These are phyloP conservation scores for Epinotia nisella DNA, from an alignment of 2,888 invertebrate species.

Conservation along the genomic window DNA sequence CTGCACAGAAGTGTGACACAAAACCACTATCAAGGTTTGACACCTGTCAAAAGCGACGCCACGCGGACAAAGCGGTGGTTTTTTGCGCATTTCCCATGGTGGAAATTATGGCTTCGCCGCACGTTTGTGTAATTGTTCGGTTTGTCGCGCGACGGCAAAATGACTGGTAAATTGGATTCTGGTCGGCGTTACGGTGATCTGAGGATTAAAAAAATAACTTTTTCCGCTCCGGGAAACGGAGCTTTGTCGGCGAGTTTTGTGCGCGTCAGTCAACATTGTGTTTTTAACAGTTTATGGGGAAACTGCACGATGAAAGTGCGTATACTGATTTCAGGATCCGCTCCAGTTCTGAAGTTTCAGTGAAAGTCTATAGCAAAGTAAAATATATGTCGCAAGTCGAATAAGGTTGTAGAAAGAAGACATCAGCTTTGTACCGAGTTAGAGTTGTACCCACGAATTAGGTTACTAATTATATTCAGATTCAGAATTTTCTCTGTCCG, in stretches of 20 bases:
- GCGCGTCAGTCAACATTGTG: slow-evolving; percentile 17
- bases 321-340: slow-evolving; percentile 3
- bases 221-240: slow-evolving; percentile 19
- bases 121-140: slow-evolving; percentile 83
- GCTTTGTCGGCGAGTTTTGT: slow-evolving; percentile 27
- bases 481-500: too few relatives aligned
- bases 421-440: too few relatives aligned
- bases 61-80: slow-evolving; percentile 71
- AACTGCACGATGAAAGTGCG: background rate
- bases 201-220: slow-evolving; percentile 49
- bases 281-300: slow-evolving; percentile 10
- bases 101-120: slow-evolving; percentile 81
- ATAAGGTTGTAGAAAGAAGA: too few relatives aligned
- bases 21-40: slow-evolving; percentile 74
- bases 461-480: too few relatives aligned
- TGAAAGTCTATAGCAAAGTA: background rate
- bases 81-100: slow-evolving; percentile 70
- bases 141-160: slow-evolving; percentile 72
- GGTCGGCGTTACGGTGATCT: slow-evolving; percentile 69
- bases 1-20: slow-evolving; percentile 64
- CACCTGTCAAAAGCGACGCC: slow-evolving; percentile 80
- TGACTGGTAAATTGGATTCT: slow-evolving; percentile 79
- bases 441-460: too few relatives aligned
- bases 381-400: background rate
- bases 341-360: background rate